Conservation (phyloP, 2,113 vertebrate genomes). For the Dromaius novaehollandiae region DNA sequence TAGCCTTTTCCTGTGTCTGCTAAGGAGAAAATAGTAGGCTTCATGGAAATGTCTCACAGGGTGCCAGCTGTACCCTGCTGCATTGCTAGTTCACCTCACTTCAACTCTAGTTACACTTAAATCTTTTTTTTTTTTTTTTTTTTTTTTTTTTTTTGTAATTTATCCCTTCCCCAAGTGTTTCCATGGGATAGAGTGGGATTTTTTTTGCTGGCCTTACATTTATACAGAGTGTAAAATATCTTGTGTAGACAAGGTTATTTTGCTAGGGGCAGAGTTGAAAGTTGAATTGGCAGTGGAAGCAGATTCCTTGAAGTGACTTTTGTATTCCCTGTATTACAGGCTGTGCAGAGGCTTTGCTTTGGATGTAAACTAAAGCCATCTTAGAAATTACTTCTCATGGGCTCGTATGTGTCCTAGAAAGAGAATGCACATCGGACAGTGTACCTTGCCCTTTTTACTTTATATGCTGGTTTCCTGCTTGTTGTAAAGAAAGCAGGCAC, state of each 20-base stretch:
- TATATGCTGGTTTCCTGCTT: neutral
- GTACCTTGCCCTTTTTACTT: neutral
- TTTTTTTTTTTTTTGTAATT: conserved; percentile 30
- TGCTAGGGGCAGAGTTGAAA: neutral
- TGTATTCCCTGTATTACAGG: neutral
- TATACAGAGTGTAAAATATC: neutral
- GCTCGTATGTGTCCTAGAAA: neutral
- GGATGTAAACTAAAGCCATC: neutral
- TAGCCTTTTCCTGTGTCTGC: neutral
- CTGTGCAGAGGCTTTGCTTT: neutral
- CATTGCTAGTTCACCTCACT: neutral
- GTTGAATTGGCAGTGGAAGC: neutral
- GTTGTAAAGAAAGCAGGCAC: neutral
- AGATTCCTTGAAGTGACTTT: neutral
- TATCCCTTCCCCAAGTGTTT: neutral
- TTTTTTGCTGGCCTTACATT: neutral
- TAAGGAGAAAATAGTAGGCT: neutral
- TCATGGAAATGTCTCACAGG: neutral
- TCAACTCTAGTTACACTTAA: conserved; percentile 16
- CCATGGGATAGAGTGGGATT: neutral
- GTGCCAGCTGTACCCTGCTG: neutral
- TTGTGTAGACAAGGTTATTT: neutral
- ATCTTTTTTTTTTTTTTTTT: neutral
- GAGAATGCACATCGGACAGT: neutral
- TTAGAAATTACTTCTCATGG: neutral